phyloP scores from a whole-genome alignment of 2,888 invertebrate species.

The Trachelus troglodyta region DNA sequence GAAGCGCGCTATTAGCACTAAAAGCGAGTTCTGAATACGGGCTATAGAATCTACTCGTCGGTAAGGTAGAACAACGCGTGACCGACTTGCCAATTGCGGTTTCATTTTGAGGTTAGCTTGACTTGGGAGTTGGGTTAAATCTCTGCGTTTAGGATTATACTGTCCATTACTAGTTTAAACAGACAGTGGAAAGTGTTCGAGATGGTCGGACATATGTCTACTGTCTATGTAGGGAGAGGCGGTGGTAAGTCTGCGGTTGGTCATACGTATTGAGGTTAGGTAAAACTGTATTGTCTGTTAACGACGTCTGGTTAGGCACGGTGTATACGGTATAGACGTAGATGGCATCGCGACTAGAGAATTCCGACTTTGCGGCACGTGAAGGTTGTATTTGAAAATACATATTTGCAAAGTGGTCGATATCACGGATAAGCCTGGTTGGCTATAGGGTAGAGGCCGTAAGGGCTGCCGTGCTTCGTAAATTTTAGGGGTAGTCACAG shows the following conservation, averaged over 20 bases:
- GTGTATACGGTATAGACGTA: neutral
- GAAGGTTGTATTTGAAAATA: neutral
- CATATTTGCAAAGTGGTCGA: neutral
- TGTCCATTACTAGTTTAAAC: neutral
- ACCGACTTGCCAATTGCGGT: neutral
- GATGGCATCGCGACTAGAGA: neutral
- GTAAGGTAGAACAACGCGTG: neutral
- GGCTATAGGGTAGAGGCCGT: neutral
- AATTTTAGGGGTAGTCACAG: neutral
- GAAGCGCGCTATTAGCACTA: too few relatives aligned
- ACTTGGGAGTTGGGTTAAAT: neutral
- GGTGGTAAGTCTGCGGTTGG: neutral
- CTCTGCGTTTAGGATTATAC: neutral
- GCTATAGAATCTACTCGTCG: neutral
- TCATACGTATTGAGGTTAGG: neutral
- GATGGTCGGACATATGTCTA: neutral
- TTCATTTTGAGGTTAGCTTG: neutral
- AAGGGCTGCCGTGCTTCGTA: neutral
- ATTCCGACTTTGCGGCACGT: neutral
- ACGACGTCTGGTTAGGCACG: neutral
- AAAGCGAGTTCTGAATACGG: too few relatives aligned
- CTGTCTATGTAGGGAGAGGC: neutral
- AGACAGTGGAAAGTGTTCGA: neutral
- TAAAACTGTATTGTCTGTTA: neutral
- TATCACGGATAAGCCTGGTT: neutral